Conservation (phyloP, 1,140 invertebrate genomes). For the Drosophila kanapiae region DNA sequence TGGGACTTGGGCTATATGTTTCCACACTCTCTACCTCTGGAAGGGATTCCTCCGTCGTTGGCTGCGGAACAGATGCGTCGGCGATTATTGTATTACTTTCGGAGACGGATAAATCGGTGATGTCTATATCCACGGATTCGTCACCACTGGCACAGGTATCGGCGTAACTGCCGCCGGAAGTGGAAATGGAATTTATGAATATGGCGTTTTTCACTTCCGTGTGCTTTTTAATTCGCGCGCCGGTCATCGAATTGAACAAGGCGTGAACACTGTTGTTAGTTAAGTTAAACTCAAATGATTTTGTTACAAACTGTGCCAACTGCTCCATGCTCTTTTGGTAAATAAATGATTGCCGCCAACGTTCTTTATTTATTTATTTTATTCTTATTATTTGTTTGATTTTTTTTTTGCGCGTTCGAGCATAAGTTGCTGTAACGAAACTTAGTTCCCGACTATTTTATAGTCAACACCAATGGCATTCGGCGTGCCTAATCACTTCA, state of each 20-base stretch:
- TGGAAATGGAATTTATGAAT: slow-evolving; percentile 29
- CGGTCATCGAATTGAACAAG: slow-evolving; percentile 43
- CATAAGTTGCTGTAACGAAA: slow-evolving; percentile 52
- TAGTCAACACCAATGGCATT: slow-evolving; percentile 49
- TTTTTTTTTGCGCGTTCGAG: slow-evolving; percentile 28
- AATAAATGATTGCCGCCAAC: slow-evolving; percentile 19
- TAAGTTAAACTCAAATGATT: slow-evolving; percentile 43
- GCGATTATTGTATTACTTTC: slow-evolving; percentile 25
- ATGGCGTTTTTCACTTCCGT: slow-evolving; percentile 42
- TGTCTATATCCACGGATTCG: slow-evolving; percentile 45
- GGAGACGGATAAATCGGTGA: slow-evolving; percentile 39
- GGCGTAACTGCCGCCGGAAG: slow-evolving; percentile 36
- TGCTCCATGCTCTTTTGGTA: slow-evolving; percentile 43
- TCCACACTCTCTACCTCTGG: slow-evolving; percentile 19
- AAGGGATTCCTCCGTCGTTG: slow-evolving; percentile 10
- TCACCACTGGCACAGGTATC: slow-evolving; percentile 39
- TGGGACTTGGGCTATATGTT: slow-evolving; percentile 13
- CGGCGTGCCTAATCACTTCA: slow-evolving; percentile 51
- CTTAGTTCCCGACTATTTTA: slow-evolving; percentile 49
- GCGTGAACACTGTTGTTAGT: slow-evolving; percentile 44
- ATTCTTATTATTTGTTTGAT: not conserved
- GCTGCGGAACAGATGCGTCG: slow-evolving; percentile 1
- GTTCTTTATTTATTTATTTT: slow-evolving; percentile 3
- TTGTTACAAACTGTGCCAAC: slow-evolving; percentile 50
- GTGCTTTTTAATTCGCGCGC: slow-evolving; percentile 36